Percentiles rank a stretch among this genome's conserved stretches.
Evolutionary conservation across 2,797 vertebrate genomes (phyloP).

Genomic region (Aeoliscus strigatus): DNA sequence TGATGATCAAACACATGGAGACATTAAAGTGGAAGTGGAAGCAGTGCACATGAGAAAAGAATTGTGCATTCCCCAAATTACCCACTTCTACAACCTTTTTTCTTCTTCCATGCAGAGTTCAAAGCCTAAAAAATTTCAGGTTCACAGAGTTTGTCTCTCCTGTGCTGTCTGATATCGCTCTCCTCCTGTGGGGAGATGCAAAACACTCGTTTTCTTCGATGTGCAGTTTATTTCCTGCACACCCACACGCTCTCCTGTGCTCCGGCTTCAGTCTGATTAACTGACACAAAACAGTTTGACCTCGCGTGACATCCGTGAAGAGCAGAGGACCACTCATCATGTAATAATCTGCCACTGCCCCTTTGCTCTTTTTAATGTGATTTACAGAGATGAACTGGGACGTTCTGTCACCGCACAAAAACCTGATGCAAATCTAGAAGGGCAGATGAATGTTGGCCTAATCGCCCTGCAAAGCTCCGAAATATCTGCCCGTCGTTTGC

Average conservation of each 20-base stretch:
- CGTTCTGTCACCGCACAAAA: conserved; percentile 18
- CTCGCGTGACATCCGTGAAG: conserved; percentile 21
- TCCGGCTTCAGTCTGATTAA: conserved; percentile 23
- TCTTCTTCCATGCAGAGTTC: conserved; percentile 2
- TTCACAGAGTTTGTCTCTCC: conserved; percentile 14
- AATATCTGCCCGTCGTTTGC: conserved; percentile 13
- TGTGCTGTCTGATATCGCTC: conserved; percentile 20
- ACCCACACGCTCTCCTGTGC: conserved; percentile 4
- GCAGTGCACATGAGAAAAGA: conserved; percentile 1
- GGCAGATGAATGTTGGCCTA: conserved; percentile 9
- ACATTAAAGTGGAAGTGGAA: conserved; percentile 30
- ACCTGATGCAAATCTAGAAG: conserved; percentile 32
- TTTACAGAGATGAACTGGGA: conserved; percentile 36
- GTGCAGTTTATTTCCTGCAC: conserved; percentile 17
- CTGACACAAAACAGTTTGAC: conserved; percentile 1
- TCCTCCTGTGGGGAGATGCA: conserved; percentile 2
- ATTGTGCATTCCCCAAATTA: conserved; percentile 18
- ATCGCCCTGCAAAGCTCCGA: conserved; percentile 6
- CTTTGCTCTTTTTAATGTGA: conserved; percentile 31
- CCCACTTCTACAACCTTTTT: conserved; percentile 2
- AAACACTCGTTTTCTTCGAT: conserved; percentile 22
- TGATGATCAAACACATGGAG: conserved; percentile 28
- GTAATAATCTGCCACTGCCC: background rate
- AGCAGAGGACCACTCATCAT: background rate
- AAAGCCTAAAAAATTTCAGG: conserved; percentile 5